Evolutionary conservation across 2,888 invertebrate species (phyloP), one percentile per base, ranked within the genome.

Genomic region (Melangyna quadrimaculata): DNA sequence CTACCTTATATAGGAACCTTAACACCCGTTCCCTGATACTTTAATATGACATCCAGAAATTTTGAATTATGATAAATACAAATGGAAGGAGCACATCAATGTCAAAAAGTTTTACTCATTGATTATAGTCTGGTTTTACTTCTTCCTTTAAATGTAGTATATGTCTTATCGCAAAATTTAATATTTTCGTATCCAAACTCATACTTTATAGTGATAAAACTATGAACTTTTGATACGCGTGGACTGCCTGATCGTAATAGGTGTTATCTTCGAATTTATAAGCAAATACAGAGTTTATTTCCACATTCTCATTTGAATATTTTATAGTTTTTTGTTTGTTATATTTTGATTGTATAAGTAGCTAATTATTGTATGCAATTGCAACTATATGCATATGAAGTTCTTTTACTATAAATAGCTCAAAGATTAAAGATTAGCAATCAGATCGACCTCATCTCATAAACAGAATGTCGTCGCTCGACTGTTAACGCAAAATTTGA

Each of bases 401-500:
- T 14, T 14, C 7, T 59, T 1, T 59, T 10, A 10, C 40, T 61
- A 61, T 40, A 61, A 61, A 61, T 61, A 61, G 32, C 57, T 35
- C 14, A 37, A 35, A 27, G 63, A 43, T 43, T 63, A 29, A 29
- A 63, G 43, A 63, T 63, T 5, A 43, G 63, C 43, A 63, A 43
- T 63, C 59, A 59, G 40, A 22, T n/a, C 35, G 32, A 57, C 35
- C 57, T 57, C 17, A 37, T 37, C 61, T 32, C 57, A 57, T 32
- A 12, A 67, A 70, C 48, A 69, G n/a, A 69, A 29, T 69, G 29
- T 48, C 12, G 37, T 37, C 19, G 12, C 37, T 63, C 22, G 19
- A 67, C n/a, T n/a, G n/a, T n/a, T n/a, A 59, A 19, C 57, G 12
- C 32, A 19, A 55, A 35, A 59, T 22, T 37, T 1, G 14, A 48